phyloP scores from a whole-genome alignment of 2,797 vertebrate species.

The Pelodytes ibericus region DNA sequence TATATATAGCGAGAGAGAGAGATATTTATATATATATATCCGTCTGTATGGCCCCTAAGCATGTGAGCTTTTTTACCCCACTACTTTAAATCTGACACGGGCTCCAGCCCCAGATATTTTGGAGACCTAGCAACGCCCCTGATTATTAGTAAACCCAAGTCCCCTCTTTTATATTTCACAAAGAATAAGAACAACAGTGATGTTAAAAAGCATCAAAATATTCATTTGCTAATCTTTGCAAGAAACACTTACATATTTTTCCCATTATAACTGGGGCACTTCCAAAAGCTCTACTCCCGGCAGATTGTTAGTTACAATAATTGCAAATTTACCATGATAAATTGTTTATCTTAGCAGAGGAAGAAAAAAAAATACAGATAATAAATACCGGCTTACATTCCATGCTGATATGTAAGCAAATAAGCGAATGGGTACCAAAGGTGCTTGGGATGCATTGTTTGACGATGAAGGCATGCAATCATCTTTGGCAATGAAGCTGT shows the following conservation, averaged over 20 bases:
- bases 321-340: slow-evolving; percentile 11
- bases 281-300: slow-evolving; percentile 32
- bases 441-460: neutral
- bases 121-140: too few species aligned
- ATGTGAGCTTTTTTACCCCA: too few species aligned
- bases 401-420: neutral
- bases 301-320: slow-evolving; percentile 28
- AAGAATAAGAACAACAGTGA: slow-evolving; percentile 21
- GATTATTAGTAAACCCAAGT: slow-evolving; percentile 21
- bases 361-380: neutral
- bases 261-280: slow-evolving; percentile 25
- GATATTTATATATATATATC: too few species aligned
- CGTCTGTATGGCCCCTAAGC: too few species aligned
- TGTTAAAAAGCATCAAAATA: slow-evolving; percentile 32
- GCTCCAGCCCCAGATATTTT: too few species aligned
- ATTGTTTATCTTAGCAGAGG: slow-evolving; percentile 29
- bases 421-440: neutral
- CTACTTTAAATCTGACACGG: too few species aligned
- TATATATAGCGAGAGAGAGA: too few species aligned
- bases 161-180: slow-evolving; percentile 17
- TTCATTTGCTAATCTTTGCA: slow-evolving; percentile 31
- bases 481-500: neutral
- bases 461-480: too few species aligned
- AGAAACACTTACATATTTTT: slow-evolving; percentile 39
- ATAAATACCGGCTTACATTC: neutral